These are phyloP conservation scores for Selenia dentaria DNA, from an alignment of 2,888 invertebrate genomes.

Conservation along the genomic window DNA sequence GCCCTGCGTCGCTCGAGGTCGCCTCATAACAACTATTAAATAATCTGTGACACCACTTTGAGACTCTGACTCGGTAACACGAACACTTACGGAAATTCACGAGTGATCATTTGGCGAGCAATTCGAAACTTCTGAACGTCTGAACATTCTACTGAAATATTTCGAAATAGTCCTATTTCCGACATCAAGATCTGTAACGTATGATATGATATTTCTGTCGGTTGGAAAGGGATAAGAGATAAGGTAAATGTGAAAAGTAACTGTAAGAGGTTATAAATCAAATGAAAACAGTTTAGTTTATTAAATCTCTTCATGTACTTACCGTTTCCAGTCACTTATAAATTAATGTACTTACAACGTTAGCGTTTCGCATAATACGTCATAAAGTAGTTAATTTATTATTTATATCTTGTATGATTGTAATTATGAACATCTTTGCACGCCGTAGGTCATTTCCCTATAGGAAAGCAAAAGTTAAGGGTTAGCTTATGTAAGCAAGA, in stretches of 20 bases:
- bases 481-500: constrained; percentile 65
- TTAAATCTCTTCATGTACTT: too few relatives aligned
- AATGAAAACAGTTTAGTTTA: too few relatives aligned
- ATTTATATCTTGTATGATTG: not conserved
- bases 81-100: constrained; percentile 64
- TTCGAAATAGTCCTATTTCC: constrained; percentile 25
- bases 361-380: too few relatives aligned
- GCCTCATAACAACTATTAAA: constrained; percentile 35
- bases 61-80: constrained; percentile 48
- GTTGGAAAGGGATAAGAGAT: too few relatives aligned
- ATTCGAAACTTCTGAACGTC: constrained; percentile 49
- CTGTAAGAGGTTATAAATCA: too few relatives aligned
- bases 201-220: too few relatives aligned
- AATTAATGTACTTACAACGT: not conserved
- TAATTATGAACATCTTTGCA: constrained; percentile 27
- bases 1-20: constrained; percentile 76
- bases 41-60: constrained; percentile 27
- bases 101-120: constrained; percentile 50
- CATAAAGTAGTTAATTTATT: too few relatives aligned
- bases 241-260: too few relatives aligned
- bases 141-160: constrained; percentile 7
- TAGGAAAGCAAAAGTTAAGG: constrained; percentile 58
- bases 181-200: constrained; percentile 24
- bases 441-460: constrained; percentile 38
- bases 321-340: not conserved